Percentiles rank a stretch among this genome's conserved stretches.
These are phyloP conservation scores for Melitaea cinxia DNA, from an alignment of 1,140 invertebrate genomes.

Conservation along the genomic window DNA sequence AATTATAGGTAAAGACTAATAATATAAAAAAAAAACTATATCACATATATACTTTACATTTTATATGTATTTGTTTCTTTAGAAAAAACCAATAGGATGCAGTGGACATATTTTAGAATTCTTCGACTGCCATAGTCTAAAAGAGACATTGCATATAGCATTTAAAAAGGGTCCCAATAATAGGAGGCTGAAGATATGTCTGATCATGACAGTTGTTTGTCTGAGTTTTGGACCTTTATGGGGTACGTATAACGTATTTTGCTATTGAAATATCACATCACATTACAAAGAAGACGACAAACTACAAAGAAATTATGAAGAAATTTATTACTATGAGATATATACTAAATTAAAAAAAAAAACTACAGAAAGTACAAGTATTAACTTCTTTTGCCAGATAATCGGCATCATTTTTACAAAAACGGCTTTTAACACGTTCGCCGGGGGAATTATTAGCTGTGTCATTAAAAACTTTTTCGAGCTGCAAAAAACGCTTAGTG, in stretches of 20 bases:
- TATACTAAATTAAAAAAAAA: no score
- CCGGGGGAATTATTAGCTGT: no score
- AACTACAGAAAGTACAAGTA: no score
- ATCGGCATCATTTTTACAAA: no score
- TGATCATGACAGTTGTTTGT: constrained; percentile 73
- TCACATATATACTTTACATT: no score
- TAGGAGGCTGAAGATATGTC: constrained; percentile 72
- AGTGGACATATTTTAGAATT: constrained; percentile 65
- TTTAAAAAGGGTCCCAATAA: constrained; percentile 77
- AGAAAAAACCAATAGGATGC: constrained; percentile 53
- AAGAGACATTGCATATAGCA: constrained; percentile 75
- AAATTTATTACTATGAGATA: no score
- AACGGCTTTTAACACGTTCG: no score
- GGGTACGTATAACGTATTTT: constrained; percentile 54
- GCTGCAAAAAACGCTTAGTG: no score
- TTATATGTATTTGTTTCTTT: constrained; percentile 23
- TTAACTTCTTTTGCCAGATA: no score
- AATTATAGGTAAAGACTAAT: neutral
- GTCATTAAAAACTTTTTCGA: no score
- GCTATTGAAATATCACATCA: neutral
- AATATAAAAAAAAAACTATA: neutral
- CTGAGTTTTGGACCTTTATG: constrained; percentile 75
- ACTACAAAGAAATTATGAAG: no score
- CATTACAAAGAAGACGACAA: neutral
- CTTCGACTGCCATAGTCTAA: constrained; percentile 76